These are phyloP conservation scores for Myiozetetes cayanensis DNA, from an alignment of 2,113 vertebrate genomes.

Conservation along the genomic window DNA sequence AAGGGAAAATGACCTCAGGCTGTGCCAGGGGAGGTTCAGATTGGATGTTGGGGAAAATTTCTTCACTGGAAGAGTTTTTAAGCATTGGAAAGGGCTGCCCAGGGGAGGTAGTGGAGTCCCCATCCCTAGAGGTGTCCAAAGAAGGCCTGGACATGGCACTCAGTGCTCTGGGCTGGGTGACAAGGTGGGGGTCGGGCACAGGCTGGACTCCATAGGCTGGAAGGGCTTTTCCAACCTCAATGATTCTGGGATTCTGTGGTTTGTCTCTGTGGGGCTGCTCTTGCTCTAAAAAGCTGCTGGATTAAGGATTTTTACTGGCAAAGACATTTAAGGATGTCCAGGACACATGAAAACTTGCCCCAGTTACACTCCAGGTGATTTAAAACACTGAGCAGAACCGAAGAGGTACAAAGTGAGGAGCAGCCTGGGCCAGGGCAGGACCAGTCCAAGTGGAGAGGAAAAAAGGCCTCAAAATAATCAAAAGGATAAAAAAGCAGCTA, in stretches of 20 bases:
- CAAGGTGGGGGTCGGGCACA: neutral
- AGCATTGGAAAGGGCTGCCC: neutral
- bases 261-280: neutral
- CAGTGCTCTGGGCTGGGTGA: neutral
- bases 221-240: neutral
- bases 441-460: too few relatives aligned
- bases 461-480: neutral
- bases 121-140: neutral
- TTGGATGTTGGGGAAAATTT: too few relatives aligned
- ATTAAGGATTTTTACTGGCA: neutral
- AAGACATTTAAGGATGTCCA: neutral
- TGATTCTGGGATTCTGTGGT: neutral
- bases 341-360: neutral
- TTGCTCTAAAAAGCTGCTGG: neutral
- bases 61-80: too few relatives aligned
- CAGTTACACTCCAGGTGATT: neutral
- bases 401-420: neutral
- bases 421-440: neutral
- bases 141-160: neutral
- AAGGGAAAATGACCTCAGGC: neutral
- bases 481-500: slow-evolving; percentile 11
- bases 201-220: neutral
- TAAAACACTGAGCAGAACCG: neutral
- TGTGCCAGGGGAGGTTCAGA: neutral
- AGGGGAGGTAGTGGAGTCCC: neutral